Conservation (phyloP, 2,797 vertebrate genomes). For the Hippoglossus hippoglossus region DNA sequence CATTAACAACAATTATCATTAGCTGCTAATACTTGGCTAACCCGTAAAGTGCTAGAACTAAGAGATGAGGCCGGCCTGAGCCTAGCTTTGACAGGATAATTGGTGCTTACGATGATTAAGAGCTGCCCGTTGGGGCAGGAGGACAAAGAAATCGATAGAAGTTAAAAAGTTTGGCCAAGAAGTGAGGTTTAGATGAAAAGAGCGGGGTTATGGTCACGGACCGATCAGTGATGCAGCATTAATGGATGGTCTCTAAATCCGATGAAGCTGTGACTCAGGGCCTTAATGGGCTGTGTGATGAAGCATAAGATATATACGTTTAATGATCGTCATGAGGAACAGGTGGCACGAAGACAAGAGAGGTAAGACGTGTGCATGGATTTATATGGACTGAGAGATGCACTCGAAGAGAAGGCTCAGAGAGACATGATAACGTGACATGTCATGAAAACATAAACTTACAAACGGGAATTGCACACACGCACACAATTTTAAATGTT, state of each 20-base stretch:
- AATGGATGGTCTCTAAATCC: conserved; percentile 65
- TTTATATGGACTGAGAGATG: neutral
- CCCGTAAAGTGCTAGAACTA: conserved; percentile 22
- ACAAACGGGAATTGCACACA: neutral
- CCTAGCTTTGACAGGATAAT: conserved; percentile 46
- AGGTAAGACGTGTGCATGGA: neutral
- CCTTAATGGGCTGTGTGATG: conserved; percentile 51
- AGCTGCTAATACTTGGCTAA: conserved; percentile 5
- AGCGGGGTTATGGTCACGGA: conserved; percentile 45
- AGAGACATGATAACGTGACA: neutral
- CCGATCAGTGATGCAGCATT: conserved; percentile 63
- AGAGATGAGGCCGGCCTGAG: conserved; percentile 16
- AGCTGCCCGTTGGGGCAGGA: conserved; percentile 23
- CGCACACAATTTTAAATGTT: conserved; percentile 37
- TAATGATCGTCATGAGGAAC: conserved; percentile 51
- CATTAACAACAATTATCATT: conserved; percentile 11
- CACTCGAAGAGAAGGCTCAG: neutral
- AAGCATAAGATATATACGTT: conserved; percentile 62
- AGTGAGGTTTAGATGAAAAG: conserved; percentile 52
- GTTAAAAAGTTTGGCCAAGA: conserved; percentile 54
- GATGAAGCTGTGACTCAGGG: conserved; percentile 63
- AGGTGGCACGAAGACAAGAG: conserved; percentile 30
- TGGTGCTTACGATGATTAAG: conserved; percentile 59
- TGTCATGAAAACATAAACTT: neutral
- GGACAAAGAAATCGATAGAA: conserved; percentile 64